Conservation (phyloP, 35 echinoderm and acorn worm species). For the Acanthaster planci region DNA sequence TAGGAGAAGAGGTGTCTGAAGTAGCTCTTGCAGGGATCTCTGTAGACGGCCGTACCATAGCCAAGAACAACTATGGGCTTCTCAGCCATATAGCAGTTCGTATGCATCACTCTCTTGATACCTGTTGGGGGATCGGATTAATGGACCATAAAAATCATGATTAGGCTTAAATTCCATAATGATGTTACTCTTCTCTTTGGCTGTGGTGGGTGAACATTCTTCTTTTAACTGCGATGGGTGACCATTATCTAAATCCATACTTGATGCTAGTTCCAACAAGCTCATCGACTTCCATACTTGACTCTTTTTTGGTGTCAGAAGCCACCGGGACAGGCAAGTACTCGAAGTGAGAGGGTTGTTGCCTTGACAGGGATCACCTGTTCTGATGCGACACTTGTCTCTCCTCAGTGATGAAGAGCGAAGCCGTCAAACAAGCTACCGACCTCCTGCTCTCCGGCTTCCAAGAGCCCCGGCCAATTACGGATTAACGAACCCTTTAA, state of each 20-base stretch:
- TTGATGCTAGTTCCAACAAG: too few species aligned
- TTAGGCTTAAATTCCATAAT: too few species aligned
- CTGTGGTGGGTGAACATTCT: too few species aligned
- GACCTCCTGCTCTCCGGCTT: conserved; percentile 66
- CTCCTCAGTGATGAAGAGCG: conserved; percentile 55
- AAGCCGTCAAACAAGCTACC: conserved; percentile 77
- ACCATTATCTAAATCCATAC: too few species aligned
- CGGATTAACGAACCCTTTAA: conserved; percentile 54
- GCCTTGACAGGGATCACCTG: not conserved
- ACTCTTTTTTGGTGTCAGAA: too few species aligned
- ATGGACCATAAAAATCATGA: too few species aligned
- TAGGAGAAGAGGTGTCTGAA: conserved; percentile 16
- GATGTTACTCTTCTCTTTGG: too few species aligned
- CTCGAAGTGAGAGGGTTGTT: too few species aligned
- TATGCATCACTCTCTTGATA: not conserved
- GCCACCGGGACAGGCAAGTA: too few species aligned
- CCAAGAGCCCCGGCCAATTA: conserved; percentile 72
- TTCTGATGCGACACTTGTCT: conserved; percentile 6
- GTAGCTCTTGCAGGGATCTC: conserved; percentile 13
- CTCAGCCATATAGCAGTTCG: not conserved
- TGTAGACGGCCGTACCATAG: not conserved
- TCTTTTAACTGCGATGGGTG: too few species aligned
- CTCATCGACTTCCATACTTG: too few species aligned
- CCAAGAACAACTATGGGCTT: not conserved
- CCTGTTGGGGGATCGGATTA: too few species aligned